Percentiles rank a stretch among this genome's conserved stretches.
phyloP scores from a whole-genome alignment of 2,113 vertebrate species.

The Myotis lucifugus region DNA sequence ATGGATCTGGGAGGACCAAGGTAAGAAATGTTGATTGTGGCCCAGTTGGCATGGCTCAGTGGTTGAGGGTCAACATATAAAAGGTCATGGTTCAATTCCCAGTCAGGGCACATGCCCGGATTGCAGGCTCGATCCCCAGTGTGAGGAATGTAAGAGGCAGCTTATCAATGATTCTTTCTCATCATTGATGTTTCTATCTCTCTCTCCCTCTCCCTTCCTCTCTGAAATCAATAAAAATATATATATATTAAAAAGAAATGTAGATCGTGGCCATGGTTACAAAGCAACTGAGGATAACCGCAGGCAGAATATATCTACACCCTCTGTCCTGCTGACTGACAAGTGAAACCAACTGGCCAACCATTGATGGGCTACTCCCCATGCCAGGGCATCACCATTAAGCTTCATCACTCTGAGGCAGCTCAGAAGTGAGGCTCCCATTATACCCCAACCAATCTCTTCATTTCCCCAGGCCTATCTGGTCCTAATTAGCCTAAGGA shows the following conservation, averaged over 20 bases:
- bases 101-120: too few relatives aligned
- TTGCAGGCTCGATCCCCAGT: too few relatives aligned
- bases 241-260: not conserved
- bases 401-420: not conserved
- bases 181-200: too few relatives aligned
- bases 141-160: too few relatives aligned
- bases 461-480: not conserved
- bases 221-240: too few relatives aligned
- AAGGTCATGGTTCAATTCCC: too few relatives aligned
- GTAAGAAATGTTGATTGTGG: not conserved
- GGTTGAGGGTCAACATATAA: too few relatives aligned
- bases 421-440: not conserved
- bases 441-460: not conserved
- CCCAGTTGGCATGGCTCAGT: not conserved
- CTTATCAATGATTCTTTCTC: too few relatives aligned
- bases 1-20: not conserved
- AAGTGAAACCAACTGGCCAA: not conserved
- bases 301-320: not conserved
- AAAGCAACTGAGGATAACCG: not conserved
- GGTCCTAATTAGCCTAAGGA: constrained; percentile 67
- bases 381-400: not conserved
- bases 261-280: not conserved
- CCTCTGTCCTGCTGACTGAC: not conserved
- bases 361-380: fast-evolving
- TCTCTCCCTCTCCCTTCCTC: too few relatives aligned